Conservation (phyloP, 2,797 vertebrate genomes). For the Leuciscus waleckii region DNA sequence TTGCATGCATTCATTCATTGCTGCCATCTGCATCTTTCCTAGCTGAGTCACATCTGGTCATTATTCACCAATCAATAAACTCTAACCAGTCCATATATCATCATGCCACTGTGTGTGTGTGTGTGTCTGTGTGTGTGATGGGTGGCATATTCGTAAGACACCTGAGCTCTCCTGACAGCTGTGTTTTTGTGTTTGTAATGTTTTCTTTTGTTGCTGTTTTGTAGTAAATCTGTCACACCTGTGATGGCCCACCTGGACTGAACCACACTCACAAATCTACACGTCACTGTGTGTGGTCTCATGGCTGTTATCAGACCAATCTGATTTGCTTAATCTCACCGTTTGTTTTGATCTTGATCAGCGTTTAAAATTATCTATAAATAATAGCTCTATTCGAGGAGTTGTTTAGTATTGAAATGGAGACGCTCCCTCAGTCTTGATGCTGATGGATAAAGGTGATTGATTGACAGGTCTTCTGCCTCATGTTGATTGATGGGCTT, state of each 20-base stretch:
- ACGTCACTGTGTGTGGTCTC: conserved; percentile 49
- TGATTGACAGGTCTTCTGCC: conserved; percentile 59
- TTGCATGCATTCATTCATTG: background rate
- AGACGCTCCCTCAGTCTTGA: conserved; percentile 68
- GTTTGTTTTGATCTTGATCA: background rate
- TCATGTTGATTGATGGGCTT: conserved; percentile 64
- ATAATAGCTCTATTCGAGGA: conserved; percentile 58
- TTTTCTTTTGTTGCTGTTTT: conserved; percentile 53
- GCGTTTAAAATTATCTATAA: background rate
- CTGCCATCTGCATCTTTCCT: conserved; percentile 18
- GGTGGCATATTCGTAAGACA: conserved; percentile 23
- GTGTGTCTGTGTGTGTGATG: conserved; percentile 42
- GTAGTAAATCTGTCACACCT: conserved; percentile 68
- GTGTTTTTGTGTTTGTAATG: conserved; percentile 49
- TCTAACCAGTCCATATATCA: conserved; percentile 22
- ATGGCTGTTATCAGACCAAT: background rate
- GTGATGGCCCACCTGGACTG: conserved; percentile 55
- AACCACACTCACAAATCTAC: conserved; percentile 46
- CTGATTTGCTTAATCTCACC: conserved; percentile 30
- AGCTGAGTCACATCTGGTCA: conserved; percentile 37
- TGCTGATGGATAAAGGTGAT: conserved; percentile 64
- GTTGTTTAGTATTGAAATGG: conserved; percentile 69
- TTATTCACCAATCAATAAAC: conserved; percentile 43
- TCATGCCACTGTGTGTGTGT: background rate
- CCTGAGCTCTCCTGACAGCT: conserved; percentile 41